Evolutionary conservation across 2,888 invertebrate species (phyloP).

Genomic region (Pycnomerus fuliginosus): DNA sequence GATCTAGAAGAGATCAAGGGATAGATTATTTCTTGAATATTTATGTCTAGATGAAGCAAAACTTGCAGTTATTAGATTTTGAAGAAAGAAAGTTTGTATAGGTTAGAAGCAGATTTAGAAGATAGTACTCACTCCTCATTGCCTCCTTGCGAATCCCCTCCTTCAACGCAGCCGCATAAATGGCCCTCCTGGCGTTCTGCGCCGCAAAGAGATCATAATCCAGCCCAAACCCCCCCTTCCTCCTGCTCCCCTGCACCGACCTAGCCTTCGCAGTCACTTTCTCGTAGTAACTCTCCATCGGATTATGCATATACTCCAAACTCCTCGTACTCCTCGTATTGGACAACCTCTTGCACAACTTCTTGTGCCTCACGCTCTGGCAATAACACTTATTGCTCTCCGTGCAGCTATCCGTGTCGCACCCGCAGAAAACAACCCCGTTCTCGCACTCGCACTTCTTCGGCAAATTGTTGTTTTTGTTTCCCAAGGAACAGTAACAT

Average conservation of each 20-base stretch:
- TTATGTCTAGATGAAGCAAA: no score
- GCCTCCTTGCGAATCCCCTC: conserved; percentile 40
- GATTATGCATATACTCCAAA: conserved; percentile 58
- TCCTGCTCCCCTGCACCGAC: conserved; percentile 5
- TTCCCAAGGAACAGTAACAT: conserved; percentile 79
- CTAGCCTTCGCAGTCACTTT: conserved; percentile 35
- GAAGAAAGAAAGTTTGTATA: no score
- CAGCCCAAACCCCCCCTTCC: conserved; percentile 42
- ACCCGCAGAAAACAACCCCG: conserved; percentile 65
- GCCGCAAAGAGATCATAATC: conserved; percentile 72
- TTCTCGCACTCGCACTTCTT: conserved; percentile 64
- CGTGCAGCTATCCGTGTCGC: conserved; percentile 83
- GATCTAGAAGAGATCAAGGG: no score
- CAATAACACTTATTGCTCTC: conserved; percentile 89
- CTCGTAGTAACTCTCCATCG: conserved; percentile 56
- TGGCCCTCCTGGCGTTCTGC: conserved; percentile 46
- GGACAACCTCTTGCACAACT: conserved; percentile 48
- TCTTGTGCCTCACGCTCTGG: conserved; percentile 36
- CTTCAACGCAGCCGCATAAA: conserved; percentile 45
- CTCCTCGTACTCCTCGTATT: conserved; percentile 52
- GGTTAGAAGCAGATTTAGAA: no score
- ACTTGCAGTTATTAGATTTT: no score
- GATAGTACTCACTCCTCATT: no score
- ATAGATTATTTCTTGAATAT: no score
- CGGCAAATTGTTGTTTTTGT: conserved; percentile 51